phyloP scores from a whole-genome alignment of 2,113 vertebrate species.

The Haplochromis vanheusdeni region DNA sequence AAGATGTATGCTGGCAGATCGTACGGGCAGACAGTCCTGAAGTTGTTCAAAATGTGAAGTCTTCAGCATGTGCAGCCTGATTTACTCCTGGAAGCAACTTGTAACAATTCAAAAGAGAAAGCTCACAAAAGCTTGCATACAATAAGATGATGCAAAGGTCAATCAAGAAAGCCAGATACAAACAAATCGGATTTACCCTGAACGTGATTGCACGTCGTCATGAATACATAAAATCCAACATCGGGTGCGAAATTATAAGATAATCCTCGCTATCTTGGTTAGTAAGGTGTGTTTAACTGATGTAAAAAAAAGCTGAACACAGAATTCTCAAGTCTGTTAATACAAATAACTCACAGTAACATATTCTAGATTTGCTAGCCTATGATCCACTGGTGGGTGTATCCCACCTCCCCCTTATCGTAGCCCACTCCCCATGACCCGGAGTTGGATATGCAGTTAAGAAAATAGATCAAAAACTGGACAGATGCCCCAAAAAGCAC shows the following conservation, averaged over 20 bases:
- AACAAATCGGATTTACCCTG: not conserved
- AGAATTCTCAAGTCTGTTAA: not conserved
- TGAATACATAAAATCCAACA: not conserved
- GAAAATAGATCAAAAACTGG: not conserved
- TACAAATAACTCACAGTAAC: not conserved
- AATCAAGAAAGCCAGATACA: not conserved
- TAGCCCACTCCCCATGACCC: not conserved
- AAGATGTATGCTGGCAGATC: slow-evolving; percentile 26
- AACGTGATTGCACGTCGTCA: not conserved
- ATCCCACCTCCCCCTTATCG: not conserved
- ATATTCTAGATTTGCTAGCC: not conserved
- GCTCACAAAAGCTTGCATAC: not conserved
- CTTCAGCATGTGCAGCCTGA: not conserved
- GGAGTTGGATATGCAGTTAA: not conserved
- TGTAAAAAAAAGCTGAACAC: not conserved
- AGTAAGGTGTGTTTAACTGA: not conserved
- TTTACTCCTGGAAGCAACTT: not conserved
- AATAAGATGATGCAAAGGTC: not conserved
- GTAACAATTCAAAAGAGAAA: not conserved
- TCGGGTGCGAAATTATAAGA: not conserved
- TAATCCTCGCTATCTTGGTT: not conserved
- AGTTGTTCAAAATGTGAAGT: not conserved
- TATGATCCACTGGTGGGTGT: not conserved
- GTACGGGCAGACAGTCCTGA: not conserved
- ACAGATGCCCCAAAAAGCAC: not conserved